Evolutionary conservation across 2,888 invertebrate species (phyloP).

Genomic region (Mactromeris polynyma): DNA sequence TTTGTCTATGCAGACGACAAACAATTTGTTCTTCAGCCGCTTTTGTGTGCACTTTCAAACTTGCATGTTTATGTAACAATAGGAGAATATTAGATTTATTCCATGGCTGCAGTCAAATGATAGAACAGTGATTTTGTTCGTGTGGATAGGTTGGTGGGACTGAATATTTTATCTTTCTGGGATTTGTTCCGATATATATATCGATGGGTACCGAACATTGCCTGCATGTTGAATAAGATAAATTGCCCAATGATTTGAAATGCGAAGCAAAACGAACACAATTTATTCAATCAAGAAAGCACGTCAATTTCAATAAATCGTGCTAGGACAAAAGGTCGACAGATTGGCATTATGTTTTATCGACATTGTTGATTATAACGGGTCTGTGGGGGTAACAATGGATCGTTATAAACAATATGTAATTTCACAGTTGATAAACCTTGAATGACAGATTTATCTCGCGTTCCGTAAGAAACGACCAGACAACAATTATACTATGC

Average conservation of each 20-base stretch:
- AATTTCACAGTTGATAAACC: background rate
- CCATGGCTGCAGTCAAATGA: too few relatives aligned
- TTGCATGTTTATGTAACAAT: too few relatives aligned
- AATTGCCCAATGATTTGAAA: background rate
- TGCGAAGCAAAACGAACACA: background rate
- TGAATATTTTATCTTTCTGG: too few relatives aligned
- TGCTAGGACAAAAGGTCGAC: background rate
- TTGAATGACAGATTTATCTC: background rate
- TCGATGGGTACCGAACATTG: too few relatives aligned
- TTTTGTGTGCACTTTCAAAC: too few relatives aligned
- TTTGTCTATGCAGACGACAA: too few relatives aligned
- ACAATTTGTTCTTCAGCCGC: too few relatives aligned
- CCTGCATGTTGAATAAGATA: background rate
- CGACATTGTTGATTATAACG: background rate
- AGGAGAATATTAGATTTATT: too few relatives aligned
- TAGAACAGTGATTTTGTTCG: too few relatives aligned
- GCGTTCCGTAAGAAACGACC: background rate
- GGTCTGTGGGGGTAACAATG: background rate
- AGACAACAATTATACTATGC: background rate
- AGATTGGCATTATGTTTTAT: background rate
- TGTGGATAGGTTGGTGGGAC: too few relatives aligned
- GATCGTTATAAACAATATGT: conserved; percentile 1
- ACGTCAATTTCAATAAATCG: background rate
- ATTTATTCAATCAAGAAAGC: background rate
- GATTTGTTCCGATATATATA: too few relatives aligned